These are phyloP conservation scores for Pseudoips prasinana DNA, from an alignment of 2,888 invertebrate species.

Conservation along the genomic window DNA sequence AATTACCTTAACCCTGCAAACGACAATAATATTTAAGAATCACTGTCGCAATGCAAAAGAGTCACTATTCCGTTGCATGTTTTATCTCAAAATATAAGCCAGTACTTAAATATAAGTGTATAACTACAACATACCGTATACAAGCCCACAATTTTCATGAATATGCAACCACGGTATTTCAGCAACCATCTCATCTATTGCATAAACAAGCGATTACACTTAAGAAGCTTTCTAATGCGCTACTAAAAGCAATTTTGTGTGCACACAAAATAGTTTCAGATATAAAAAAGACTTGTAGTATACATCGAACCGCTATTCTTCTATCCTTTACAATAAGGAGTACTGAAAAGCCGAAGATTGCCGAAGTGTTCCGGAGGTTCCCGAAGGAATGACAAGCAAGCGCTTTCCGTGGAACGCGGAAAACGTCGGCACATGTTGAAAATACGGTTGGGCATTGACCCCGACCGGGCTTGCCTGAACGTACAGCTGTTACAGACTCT, in stretches of 20 bases:
- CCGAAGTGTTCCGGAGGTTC: constrained; percentile 61
- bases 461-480: constrained; percentile 65
- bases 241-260: constrained; percentile 23
- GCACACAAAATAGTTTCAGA: constrained; percentile 17
- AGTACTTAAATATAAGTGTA: no score
- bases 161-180: neutral
- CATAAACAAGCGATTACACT: constrained; percentile 21
- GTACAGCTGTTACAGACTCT: constrained; percentile 76
- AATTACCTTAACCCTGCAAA: no score
- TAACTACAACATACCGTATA: no score
- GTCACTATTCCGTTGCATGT: no score
- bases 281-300: constrained; percentile 20
- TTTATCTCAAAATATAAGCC: no score
- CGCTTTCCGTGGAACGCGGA: constrained; percentile 80
- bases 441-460: constrained; percentile 79
- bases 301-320: constrained; percentile 22
- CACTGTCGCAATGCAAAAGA: no score
- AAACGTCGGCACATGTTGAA: constrained; percentile 79
- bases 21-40: no score
- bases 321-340: constrained; percentile 26
- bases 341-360: constrained; percentile 29
- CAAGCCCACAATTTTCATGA: no score
- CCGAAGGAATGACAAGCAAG: constrained; percentile 73
- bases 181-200: constrained; percentile 1
- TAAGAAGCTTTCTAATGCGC: constrained; percentile 11